Conservation (phyloP, 2,797 vertebrate genomes). For the Poeciliopsis gracilis region DNA sequence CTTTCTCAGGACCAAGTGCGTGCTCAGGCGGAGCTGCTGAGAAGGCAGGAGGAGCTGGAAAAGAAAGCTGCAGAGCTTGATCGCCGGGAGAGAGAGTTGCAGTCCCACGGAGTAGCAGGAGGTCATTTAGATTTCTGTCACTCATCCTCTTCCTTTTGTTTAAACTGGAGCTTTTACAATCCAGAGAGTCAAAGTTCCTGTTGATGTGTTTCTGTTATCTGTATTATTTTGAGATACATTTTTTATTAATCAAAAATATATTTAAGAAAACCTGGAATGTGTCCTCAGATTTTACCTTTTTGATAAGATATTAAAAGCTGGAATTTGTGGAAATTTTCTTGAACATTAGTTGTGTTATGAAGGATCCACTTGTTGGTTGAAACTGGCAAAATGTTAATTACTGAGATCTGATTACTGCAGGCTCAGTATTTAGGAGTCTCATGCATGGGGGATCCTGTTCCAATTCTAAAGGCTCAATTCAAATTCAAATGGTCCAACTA, state of each 20-base stretch:
- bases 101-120: slow-evolving; percentile 87
- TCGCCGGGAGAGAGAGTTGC: slow-evolving; percentile 96
- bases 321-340: background rate
- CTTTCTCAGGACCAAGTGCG: slow-evolving; percentile 88
- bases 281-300: background rate
- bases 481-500: no score
- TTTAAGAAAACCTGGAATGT: background rate
- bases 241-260: background rate
- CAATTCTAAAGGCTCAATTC: background rate
- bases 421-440: background rate
- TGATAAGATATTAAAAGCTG: background rate
- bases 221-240: background rate
- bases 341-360: background rate
- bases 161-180: background rate
- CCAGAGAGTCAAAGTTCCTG: background rate
- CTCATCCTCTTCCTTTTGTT: slow-evolving; percentile 1
- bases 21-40: slow-evolving; percentile 91
- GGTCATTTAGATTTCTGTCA: slow-evolving; percentile 71
- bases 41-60: slow-evolving; percentile 93
- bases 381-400: background rate
- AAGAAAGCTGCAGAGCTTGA: slow-evolving; percentile 97
- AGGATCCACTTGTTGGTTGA: background rate
- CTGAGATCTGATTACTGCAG: background rate
- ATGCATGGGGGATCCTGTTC: background rate
- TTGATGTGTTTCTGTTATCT: background rate